These are phyloP conservation scores for Drosophila fulvimacula DNA, from an alignment of 2,888 invertebrate species.

Conservation along the genomic window DNA sequence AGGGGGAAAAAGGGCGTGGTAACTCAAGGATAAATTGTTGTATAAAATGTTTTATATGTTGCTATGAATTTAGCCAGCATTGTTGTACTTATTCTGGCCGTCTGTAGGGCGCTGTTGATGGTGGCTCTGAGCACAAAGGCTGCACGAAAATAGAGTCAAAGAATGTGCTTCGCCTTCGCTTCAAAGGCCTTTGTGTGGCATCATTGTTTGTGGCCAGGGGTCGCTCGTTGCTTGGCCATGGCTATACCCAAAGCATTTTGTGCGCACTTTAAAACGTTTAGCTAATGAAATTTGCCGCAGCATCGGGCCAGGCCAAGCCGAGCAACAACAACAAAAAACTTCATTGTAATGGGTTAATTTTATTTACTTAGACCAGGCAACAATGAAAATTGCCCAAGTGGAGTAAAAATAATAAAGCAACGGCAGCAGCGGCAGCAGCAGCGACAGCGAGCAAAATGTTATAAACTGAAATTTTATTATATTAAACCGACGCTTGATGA, in stretches of 20 bases:
- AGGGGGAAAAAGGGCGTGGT: neutral
- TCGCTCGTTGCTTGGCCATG: constrained; percentile 36
- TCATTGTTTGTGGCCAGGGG: constrained; percentile 52
- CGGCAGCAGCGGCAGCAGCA: constrained; percentile 19
- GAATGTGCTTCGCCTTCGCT: constrained; percentile 73
- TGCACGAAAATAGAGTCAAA: constrained; percentile 72
- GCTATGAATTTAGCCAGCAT: constrained; percentile 72
- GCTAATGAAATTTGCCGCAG: constrained; percentile 77
- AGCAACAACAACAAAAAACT: constrained; percentile 61
- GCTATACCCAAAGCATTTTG: constrained; percentile 56
- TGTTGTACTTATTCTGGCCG: constrained; percentile 53
- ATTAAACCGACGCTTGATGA: constrained; percentile 81
- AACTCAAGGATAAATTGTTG: constrained; percentile 63
- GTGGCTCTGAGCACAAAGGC: constrained; percentile 53
- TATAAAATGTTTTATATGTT: constrained; percentile 78
- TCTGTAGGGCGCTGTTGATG: constrained; percentile 19
- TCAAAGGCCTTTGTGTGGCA: constrained; percentile 64
- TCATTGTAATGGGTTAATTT: constrained; percentile 81
- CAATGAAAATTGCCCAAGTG: constrained; percentile 60
- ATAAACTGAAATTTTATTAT: constrained; percentile 81
- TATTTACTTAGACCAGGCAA: constrained; percentile 69
- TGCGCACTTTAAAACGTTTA: constrained; percentile 79
- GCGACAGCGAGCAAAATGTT: constrained; percentile 64
- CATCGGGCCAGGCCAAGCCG: constrained; percentile 39
- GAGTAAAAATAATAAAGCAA: constrained; percentile 69